These are phyloP conservation scores for Cliona cf. orientalis DNA, from an alignment of 37 sponge, comb jelly and placozoan species.

Conservation along the genomic window DNA sequence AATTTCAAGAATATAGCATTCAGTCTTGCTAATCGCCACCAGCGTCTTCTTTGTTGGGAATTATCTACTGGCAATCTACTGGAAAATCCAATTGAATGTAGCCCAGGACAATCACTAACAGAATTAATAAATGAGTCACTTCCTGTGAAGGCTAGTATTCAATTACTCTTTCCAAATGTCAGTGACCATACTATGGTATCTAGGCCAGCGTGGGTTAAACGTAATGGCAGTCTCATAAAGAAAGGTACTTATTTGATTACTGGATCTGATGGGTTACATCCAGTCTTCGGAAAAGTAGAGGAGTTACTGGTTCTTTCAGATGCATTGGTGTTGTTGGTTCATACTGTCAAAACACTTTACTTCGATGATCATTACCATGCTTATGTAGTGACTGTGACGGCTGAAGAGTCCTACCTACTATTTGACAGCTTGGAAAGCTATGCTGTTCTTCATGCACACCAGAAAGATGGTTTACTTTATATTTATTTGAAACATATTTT, in stretches of 20 bases:
- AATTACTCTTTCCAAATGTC: constrained; percentile 5
- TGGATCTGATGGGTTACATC: constrained; percentile 39
- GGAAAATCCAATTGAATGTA: background rate
- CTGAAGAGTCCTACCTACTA: too few species aligned
- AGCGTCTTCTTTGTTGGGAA: constrained; percentile 31
- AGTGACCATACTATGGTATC: constrained; percentile 7
- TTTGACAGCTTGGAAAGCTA: too few species aligned
- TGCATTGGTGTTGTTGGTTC: constrained; percentile 6
- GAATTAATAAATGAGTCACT: background rate
- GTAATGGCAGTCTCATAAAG: constrained; percentile 12
- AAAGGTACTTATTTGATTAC: constrained; percentile 27
- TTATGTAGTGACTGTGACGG: constrained; percentile 8
- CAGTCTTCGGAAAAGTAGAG: constrained; percentile 28
- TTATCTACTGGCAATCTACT: constrained; percentile 1
- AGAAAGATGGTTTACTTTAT: too few species aligned
- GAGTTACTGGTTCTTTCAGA: constrained; percentile 13
- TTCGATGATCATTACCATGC: constrained; percentile 63
- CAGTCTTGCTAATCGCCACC: constrained; percentile 33
- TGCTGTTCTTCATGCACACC: too few species aligned
- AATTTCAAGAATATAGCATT: constrained; percentile 52
- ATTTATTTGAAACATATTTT: too few species aligned
- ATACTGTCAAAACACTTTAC: constrained; percentile 5
- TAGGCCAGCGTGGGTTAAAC: constrained; percentile 28
- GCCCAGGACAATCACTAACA: background rate
- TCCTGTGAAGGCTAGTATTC: background rate